A percentile compares a stretch with the other conserved stretches of the same genome.
Evolutionary conservation across 2,113 vertebrate species (phyloP).

Genomic region (Syngnathus scovelli): DNA sequence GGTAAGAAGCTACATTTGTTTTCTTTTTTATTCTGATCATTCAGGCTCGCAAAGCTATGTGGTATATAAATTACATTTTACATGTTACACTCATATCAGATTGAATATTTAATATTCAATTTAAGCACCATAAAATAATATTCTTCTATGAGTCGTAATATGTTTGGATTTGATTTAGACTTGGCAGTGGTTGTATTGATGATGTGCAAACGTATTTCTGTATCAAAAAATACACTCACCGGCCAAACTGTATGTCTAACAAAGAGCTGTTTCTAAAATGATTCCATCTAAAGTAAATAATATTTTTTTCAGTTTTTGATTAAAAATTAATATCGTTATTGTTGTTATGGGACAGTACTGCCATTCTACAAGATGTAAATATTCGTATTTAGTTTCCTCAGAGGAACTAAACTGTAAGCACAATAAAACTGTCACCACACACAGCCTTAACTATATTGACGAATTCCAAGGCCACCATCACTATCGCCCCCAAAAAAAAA

Average conservation of each 20-base stretch:
- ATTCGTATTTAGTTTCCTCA: not conserved
- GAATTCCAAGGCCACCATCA: no score
- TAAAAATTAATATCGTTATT: not conserved
- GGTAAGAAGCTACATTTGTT: constrained; percentile 65
- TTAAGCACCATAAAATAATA: not conserved
- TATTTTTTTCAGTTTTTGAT: not conserved
- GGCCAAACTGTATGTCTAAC: not conserved
- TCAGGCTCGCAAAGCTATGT: not conserved
- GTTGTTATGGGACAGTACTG: not conserved
- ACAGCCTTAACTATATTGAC: not conserved
- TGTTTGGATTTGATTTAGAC: not conserved
- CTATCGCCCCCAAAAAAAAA: no score
- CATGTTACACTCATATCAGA: not conserved
- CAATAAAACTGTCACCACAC: not conserved
- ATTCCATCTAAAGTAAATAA: not conserved
- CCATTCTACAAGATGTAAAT: not conserved
- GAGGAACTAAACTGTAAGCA: not conserved
- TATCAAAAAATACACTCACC: not conserved
- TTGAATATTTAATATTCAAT: not conserved
- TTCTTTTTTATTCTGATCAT: not conserved
- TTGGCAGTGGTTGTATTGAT: not conserved
- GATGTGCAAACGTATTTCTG: not conserved
- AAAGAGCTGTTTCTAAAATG: not conserved
- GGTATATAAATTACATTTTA: not conserved
- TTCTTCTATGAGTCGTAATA: not conserved